Conservation (phyloP, 2,113 vertebrate genomes). For the Lucifuga dentata region DNA sequence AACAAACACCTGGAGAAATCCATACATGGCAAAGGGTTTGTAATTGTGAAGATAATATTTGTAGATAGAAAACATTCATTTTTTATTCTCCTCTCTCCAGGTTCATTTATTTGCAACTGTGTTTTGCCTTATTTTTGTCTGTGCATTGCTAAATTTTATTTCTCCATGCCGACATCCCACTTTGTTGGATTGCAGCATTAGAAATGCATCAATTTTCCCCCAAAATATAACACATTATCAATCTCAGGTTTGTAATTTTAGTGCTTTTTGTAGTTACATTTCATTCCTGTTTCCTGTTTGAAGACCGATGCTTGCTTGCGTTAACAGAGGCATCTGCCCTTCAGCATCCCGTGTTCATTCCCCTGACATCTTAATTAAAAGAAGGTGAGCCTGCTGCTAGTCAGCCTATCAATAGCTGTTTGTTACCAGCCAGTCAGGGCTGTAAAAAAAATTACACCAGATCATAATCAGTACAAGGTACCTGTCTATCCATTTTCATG, state of each 20-base stretch:
- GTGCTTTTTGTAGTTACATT: neutral
- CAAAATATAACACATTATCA: too few relatives aligned
- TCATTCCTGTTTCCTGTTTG: neutral
- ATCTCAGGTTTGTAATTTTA: neutral
- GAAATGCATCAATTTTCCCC: too few relatives aligned
- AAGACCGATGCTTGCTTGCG: conserved; percentile 14
- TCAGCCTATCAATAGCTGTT: conserved; percentile 18
- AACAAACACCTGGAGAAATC: too few relatives aligned
- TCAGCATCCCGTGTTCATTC: conserved; percentile 25
- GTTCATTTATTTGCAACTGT: too few relatives aligned
- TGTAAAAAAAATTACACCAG: conserved; percentile 47
- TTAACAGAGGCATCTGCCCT: conserved; percentile 22
- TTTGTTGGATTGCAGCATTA: too few relatives aligned
- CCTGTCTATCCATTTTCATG: conserved; percentile 59
- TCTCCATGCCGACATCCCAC: too few relatives aligned
- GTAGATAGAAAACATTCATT: too few relatives aligned
- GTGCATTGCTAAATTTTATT: too few relatives aligned
- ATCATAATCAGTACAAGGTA: conserved; percentile 43
- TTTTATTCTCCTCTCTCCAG: too few relatives aligned
- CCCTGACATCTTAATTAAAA: conserved; percentile 46
- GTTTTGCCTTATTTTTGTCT: too few relatives aligned
- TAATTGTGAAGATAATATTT: too few relatives aligned
- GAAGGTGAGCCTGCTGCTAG: neutral
- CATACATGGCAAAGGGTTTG: too few relatives aligned
- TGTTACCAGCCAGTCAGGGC: conserved; percentile 9